Conservation (phyloP, 2,888 invertebrate genomes). For the Hirtodrosophila trivittata region DNA sequence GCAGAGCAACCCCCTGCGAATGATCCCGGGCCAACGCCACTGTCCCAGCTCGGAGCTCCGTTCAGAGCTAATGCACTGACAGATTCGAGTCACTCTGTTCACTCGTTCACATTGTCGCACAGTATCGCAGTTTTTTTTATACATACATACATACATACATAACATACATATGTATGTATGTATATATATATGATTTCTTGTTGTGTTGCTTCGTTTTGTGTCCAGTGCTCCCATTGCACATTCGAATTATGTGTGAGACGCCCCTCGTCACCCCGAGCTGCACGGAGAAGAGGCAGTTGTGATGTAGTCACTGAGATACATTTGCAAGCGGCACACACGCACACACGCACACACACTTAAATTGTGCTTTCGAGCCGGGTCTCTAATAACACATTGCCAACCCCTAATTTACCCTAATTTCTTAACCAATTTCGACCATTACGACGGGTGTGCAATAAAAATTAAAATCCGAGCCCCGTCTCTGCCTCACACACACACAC, state of each 20-base stretch:
- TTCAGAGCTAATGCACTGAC: slow-evolving; percentile 20
- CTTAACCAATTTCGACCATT: slow-evolving; percentile 81
- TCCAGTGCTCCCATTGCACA: slow-evolving; percentile 26
- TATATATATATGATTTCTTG: neutral
- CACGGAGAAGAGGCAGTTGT: slow-evolving; percentile 12
- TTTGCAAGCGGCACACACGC: slow-evolving; percentile 33
- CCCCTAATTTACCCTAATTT: slow-evolving; percentile 82
- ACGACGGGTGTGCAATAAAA: slow-evolving; percentile 81
- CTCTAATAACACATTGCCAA: slow-evolving; percentile 79
- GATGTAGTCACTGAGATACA: slow-evolving; percentile 16
- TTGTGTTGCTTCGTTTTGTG: slow-evolving; percentile 1
- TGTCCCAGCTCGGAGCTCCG: slow-evolving; percentile 12
- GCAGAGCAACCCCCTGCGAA: slow-evolving; percentile 50
- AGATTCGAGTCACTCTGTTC: slow-evolving; percentile 44
- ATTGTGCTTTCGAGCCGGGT: slow-evolving; percentile 49
- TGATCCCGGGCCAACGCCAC: slow-evolving; percentile 35
- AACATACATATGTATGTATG: no score
- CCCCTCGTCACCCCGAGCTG: slow-evolving; percentile 35
- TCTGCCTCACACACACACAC: no score
- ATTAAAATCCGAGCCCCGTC: slow-evolving; percentile 74
- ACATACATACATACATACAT: no score
- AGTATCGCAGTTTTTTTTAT: no score
- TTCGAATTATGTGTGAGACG: slow-evolving; percentile 50
- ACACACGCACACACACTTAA: slow-evolving; percentile 16
- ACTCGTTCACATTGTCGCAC: slow-evolving; percentile 22